Evolutionary conservation across 2,797 vertebrate species (phyloP).

Genomic region (Pseudochirops cupreus): DNA sequence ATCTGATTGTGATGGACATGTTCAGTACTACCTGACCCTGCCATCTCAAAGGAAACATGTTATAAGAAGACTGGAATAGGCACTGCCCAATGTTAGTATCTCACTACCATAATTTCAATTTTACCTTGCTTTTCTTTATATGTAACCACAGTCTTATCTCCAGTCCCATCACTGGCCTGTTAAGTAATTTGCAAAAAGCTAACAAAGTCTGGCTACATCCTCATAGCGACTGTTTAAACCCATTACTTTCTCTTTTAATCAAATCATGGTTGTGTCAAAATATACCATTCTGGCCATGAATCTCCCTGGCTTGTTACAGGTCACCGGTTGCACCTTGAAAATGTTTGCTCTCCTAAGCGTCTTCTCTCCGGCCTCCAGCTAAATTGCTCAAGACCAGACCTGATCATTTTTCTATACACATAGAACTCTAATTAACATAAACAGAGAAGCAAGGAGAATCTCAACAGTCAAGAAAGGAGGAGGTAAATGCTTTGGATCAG

Average conservation of each 20-base stretch:
- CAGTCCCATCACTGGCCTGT: constrained; percentile 92
- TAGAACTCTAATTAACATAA: constrained; percentile 89
- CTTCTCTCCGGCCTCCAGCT: constrained; percentile 89
- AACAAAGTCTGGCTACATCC: constrained; percentile 94
- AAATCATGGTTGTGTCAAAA: constrained; percentile 97
- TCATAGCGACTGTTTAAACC: constrained; percentile 97
- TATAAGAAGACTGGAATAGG: neutral
- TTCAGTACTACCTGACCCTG: neutral
- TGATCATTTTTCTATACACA: constrained; percentile 89
- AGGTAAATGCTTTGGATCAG: constrained; percentile 31
- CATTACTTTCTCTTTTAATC: constrained; percentile 99
- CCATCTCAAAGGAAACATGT: constrained; percentile 17
- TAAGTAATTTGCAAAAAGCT: constrained; percentile 95
- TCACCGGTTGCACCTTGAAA: constrained; percentile 98
- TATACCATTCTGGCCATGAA: constrained; percentile 95
- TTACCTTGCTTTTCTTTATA: constrained; percentile 86
- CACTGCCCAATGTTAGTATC: constrained; percentile 62
- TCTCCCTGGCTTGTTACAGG: constrained; percentile 95
- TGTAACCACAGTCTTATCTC: constrained; percentile 90
- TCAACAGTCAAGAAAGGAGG: constrained; percentile 69
- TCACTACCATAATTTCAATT: constrained; percentile 75
- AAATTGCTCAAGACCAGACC: constrained; percentile 88
- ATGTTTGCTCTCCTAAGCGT: constrained; percentile 97
- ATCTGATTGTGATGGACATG: constrained; percentile 39
- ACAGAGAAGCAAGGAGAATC: constrained; percentile 81